Base-by-base conservation (phyloP, 2,888 invertebrate species). In the Quadroppia sp. region DNA sequence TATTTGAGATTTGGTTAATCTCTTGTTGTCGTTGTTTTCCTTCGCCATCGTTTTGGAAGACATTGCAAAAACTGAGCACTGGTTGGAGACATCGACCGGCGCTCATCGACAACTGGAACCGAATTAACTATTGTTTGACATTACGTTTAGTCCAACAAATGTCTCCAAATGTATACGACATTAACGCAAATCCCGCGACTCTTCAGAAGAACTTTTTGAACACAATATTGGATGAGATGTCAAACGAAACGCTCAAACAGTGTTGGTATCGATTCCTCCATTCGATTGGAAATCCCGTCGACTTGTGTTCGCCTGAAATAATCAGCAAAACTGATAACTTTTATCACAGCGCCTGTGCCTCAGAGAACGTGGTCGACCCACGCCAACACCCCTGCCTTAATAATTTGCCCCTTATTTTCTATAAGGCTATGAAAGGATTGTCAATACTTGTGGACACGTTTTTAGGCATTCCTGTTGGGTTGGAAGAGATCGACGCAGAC, bases 241-340 rank as follows among this genome's bases (percentile, higher is more conserved):
- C 88, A 59, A 92, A 94, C 81, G 92, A 93, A 76, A 81, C 81
- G 74, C 89, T 96, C 50, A 90, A 92, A 75, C 97, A 98, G 85
- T 90, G 91, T 80, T 97, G 97, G 97, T 97, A 94, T 83, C 87
- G 97, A 76, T 90, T 97, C 80, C 85, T 97, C 76, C 93, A 96
- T 81, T 92, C 93, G 50, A 89, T 97, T 76, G 95, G 96, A 40
- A 95, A 95, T 84, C 97, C 97, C 0, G 94, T 93, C 0, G 93
- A 94, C 79, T 85, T 98, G 76, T 92, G 92, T 79, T 88, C 91
- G 50, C 93, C 94, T 0, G 89, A 91, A 79, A 85, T 91, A 77
- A 89, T 87, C 71, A 86, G 87, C 78, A 88, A 89, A 80, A 89
- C 89, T 0, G 89, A 88, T 75, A 88, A 88, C 79, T 90, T 90